Conservation (phyloP, 2,888 invertebrate genomes). For the Asteroscopus sphinx region DNA sequence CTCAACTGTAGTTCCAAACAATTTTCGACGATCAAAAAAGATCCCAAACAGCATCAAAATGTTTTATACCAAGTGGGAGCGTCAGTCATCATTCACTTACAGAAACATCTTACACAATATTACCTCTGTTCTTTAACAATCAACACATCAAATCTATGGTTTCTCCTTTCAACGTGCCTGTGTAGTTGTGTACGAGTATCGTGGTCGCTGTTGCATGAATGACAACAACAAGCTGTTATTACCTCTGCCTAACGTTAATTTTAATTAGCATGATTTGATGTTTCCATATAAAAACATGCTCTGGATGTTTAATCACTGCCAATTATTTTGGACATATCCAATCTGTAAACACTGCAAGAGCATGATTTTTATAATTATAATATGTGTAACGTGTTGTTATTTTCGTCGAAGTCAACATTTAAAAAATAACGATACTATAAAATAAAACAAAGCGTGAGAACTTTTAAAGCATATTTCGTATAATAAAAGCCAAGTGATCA, state of each 20-base stretch:
- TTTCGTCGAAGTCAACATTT: conserved; percentile 5
- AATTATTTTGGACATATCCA: conserved; percentile 43
- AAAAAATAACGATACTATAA: background rate
- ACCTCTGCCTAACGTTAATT: conserved; percentile 65
- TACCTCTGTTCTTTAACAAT: conserved; percentile 57
- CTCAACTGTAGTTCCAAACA: conserved; percentile 41
- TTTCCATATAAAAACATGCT: conserved; percentile 72
- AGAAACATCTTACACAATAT: conserved; percentile 57
- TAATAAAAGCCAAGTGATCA: conserved; percentile 25
- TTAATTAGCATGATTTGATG: conserved; percentile 79
- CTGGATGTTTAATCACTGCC: conserved; percentile 60
- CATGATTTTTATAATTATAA: conserved; percentile 19
- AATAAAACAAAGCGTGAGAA: conserved; percentile 33
- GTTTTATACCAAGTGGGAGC: conserved; percentile 66
- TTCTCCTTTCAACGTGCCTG: conserved; percentile 54
- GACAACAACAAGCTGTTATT: conserved; percentile 76
- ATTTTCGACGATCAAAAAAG: conserved; percentile 44
- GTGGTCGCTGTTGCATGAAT: conserved; percentile 73
- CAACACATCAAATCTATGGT: conserved; percentile 49
- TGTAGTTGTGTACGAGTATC: conserved; percentile 47
- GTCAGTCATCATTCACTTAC: conserved; percentile 70
- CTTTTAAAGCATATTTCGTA: conserved; percentile 5
- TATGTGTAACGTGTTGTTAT: conserved; percentile 11
- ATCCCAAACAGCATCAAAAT: conserved; percentile 60
- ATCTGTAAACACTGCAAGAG: conserved; percentile 11